Evolutionary conservation across 2,888 invertebrate genomes (phyloP), one percentile per base, ranked within the genome.

Genomic region (Octonoba sinensis): DNA sequence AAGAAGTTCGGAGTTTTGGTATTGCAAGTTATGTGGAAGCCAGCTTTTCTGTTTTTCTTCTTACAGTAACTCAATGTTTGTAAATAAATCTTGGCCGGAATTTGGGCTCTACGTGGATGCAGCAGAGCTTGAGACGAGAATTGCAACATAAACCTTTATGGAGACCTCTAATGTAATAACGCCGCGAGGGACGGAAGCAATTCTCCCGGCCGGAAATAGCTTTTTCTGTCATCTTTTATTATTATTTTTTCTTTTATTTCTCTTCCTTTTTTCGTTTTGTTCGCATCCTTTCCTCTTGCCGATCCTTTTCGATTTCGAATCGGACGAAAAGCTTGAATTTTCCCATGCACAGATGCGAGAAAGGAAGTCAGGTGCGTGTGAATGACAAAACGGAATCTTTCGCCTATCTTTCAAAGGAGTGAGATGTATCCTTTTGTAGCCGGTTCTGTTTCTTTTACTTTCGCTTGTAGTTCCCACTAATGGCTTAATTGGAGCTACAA

Each of bases 111-210:
- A 66, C 65, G 71, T 65, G 77, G 51, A 70, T 57, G 64, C 64
- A 72, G 66, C 64, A 64, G 78, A 72, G 71, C 78, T 57, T 71
- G 66, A 65, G 72, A 78, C 71, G 78, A 71, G 78, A 78, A 78
- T 78, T 78, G 78, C 78, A 71, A 71, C 78, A 78, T 71, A 78
- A 78, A 78, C 78, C 78, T 78, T 78, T 78, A 78, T 78, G 78
- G 66, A 57, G 78, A 78, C 78, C 36, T 78, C 71, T 78, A 78
- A 78, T 78, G 78, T 71, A 78, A 78, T 78, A 78, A 78, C 72
- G 57, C 78, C 65, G 47, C 65, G 13, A 59, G 78, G 66, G 66
- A 72, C 36, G 36, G 36, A 78, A 78, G 78, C 71, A 78, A 78
- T 78, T 78, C 78, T 64, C 51, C 59, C 49, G 71, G 66, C 71